phyloP scores from a whole-genome alignment of 2,797 vertebrate genomes.

The Scolopax rusticola region DNA sequence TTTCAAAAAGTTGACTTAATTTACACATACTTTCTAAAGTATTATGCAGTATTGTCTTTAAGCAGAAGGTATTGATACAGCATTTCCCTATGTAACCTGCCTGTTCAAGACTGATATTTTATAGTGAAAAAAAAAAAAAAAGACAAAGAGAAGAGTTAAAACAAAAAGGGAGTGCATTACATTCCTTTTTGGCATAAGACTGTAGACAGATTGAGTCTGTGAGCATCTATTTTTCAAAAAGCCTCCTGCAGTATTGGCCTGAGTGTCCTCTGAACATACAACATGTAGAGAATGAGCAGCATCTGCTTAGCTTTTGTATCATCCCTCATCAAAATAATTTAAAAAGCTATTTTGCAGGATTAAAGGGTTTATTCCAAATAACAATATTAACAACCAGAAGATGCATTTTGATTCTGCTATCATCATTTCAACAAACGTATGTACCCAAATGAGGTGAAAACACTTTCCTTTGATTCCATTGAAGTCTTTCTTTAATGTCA shows the following conservation, averaged over 20 bases:
- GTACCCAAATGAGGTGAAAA: not conserved
- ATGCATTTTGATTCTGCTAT: not conserved
- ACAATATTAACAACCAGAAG: not conserved
- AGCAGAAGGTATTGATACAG: not conserved
- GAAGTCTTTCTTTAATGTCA: constrained; percentile 19
- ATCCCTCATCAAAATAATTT: not conserved
- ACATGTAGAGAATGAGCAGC: not conserved
- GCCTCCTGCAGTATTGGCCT: not conserved
- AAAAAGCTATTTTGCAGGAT: not conserved
- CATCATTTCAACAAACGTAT: not conserved
- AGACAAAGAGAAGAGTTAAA: not conserved
- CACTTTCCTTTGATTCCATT: constrained; percentile 9
- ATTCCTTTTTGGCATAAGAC: not conserved
- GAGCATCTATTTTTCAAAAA: constrained; percentile 36
- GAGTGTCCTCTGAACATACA: not conserved
- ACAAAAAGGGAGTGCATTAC: not conserved
- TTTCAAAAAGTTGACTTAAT: not conserved
- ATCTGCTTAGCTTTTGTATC: constrained; percentile 5
- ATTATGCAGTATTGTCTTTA: not conserved
- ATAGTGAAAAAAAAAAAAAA: not conserved
- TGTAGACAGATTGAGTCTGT: constrained; percentile 7
- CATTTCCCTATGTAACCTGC: not conserved
- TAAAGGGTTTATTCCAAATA: not conserved
- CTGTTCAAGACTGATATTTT: not conserved
- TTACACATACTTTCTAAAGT: not conserved